Percentiles rank a stretch among this genome's conserved stretches.
Evolutionary conservation across 1,140 invertebrate species (phyloP).

Genomic region (Anoplolepis gracilipes): DNA sequence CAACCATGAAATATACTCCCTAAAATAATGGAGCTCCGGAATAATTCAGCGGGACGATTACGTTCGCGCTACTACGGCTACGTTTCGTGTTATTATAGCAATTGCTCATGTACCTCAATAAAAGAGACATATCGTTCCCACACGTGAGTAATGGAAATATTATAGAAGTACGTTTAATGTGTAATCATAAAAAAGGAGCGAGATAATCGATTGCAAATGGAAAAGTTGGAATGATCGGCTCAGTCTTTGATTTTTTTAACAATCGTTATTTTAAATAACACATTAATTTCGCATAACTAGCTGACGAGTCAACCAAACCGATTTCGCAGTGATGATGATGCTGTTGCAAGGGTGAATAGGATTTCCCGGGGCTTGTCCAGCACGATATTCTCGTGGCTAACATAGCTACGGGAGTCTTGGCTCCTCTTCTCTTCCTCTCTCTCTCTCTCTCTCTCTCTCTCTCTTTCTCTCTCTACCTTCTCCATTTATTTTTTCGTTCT

Average conservation of each 20-base stretch:
- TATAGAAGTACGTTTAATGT: constrained; percentile 13
- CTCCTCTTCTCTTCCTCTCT: constrained; percentile 43
- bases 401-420: constrained; percentile 41
- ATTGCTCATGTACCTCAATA: constrained; percentile 35
- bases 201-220: constrained; percentile 21
- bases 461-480: constrained; percentile 38
- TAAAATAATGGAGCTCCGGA: constrained; percentile 46
- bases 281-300: constrained; percentile 27
- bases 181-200: constrained; percentile 4
- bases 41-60: constrained; percentile 57
- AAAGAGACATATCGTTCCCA: constrained; percentile 41
- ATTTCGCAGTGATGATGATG: background rate
- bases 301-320: constrained; percentile 16
- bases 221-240: background rate
- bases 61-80: constrained; percentile 39
- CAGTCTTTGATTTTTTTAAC: background rate
- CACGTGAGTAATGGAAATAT: constrained; percentile 13
- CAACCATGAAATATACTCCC: constrained; percentile 30
- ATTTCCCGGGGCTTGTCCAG: constrained; percentile 23
- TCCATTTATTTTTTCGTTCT: constrained; percentile 52
- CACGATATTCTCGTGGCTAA: background rate
- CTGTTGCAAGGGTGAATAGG: constrained; percentile 22
- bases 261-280: background rate
- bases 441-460: constrained; percentile 47
- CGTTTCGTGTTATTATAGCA: constrained; percentile 44